Percentiles rank a stretch among this genome's conserved stretches.
Conservation (phyloP, 1,140 invertebrate species). For the Euschistus heros region DNA sequence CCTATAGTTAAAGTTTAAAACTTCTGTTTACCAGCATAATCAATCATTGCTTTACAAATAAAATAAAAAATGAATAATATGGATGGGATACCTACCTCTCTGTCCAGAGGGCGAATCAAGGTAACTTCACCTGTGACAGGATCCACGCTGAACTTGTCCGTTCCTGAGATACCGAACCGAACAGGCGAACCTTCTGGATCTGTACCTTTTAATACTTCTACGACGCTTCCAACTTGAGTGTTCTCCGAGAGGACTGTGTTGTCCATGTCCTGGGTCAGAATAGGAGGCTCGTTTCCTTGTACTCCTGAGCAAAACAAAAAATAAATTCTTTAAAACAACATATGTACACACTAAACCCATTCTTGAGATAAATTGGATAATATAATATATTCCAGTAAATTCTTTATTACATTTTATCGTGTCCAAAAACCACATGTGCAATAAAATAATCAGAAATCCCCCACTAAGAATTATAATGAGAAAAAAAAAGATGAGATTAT, state of each 20-base stretch:
- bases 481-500: no score
- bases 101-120: conserved; percentile 63
- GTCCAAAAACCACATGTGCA: no score
- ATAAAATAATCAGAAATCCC: no score
- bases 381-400: neutral
- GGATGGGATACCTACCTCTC: conserved; percentile 54
- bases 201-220: conserved; percentile 62
- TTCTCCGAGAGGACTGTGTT: conserved; percentile 63
- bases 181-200: conserved; percentile 66
- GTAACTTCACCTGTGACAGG: conserved; percentile 64
- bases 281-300: conserved; percentile 47
- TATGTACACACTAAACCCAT: no score
- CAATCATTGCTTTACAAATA: no score
- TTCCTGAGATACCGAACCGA: conserved; percentile 64
- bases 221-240: conserved; percentile 59
- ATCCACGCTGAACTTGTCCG: conserved; percentile 67
- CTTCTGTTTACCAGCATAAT: no score
- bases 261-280: conserved; percentile 58
- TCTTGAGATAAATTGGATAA: no score
- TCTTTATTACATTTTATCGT: no score
- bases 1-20: no score
- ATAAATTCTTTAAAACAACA: neutral
- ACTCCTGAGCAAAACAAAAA: conserved; percentile 19
- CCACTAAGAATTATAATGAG: no score
- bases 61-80: conserved; percentile 4